phyloP scores from a whole-genome alignment of 2,888 invertebrate species.

The Corbicula japonica region DNA sequence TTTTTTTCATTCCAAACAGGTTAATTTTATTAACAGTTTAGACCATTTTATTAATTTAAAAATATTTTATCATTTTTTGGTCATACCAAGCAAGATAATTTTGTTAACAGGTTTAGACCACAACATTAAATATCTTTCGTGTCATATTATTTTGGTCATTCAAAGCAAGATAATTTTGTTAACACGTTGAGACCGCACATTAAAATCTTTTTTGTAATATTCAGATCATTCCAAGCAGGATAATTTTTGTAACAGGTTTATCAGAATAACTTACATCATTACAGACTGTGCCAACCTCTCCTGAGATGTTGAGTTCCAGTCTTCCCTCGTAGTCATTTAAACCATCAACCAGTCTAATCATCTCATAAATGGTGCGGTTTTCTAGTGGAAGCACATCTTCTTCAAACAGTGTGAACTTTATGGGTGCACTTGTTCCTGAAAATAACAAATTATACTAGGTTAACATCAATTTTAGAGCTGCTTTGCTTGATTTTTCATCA shows the following conservation, averaged over 20 bases:
- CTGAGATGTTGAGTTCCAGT: slow-evolving; percentile 92
- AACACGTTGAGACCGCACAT: too few species aligned
- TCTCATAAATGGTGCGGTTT: slow-evolving; percentile 84
- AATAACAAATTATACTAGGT: too few species aligned
- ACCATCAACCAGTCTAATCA: slow-evolving; percentile 94
- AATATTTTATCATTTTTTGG: neutral
- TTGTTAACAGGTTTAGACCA: too few species aligned
- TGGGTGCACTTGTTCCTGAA: slow-evolving; percentile 42
- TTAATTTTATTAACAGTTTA: neutral
- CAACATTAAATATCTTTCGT: too few species aligned
- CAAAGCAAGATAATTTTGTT: too few species aligned
- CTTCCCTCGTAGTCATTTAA: slow-evolving; percentile 94
- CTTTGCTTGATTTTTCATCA: too few species aligned
- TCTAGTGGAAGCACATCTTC: slow-evolving; percentile 73
- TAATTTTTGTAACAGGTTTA: too few species aligned
- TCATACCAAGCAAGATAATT: neutral
- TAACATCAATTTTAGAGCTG: too few species aligned
- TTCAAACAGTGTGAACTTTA: slow-evolving; percentile 71
- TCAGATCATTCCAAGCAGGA: too few species aligned
- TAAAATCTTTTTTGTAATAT: too few species aligned
- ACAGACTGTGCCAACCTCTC: slow-evolving; percentile 98
- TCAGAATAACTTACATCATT: slow-evolving; percentile 88
- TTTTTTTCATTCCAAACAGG: neutral
- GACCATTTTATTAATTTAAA: neutral
- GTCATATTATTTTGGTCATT: too few species aligned